These are phyloP conservation scores for Caenorhabditis inopinata DNA, from an alignment of 1,140 invertebrate genomes.

Conservation along the genomic window DNA sequence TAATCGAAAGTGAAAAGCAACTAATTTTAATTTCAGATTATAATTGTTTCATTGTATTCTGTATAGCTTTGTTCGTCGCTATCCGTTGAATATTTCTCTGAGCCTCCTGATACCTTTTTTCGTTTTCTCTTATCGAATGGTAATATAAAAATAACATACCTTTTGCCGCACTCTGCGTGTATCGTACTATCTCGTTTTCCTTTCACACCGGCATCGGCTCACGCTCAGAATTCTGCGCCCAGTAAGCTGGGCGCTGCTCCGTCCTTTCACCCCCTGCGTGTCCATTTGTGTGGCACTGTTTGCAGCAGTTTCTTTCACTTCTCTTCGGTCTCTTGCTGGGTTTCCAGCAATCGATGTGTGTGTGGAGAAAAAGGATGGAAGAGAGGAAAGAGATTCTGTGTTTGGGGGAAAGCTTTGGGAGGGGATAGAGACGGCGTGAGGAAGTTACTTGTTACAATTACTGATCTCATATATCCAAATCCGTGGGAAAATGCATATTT, in stretches of 20 bases:
- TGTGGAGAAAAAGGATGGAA: not conserved
- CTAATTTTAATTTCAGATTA: no score
- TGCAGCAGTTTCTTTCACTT: not conserved
- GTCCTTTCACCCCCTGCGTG: not conserved
- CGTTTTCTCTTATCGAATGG: no score
- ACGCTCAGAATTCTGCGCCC: slow-evolving; percentile 4
- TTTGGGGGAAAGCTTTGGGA: slow-evolving; percentile 70
- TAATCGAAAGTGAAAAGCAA: no score
- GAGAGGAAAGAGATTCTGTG: slow-evolving; percentile 3
- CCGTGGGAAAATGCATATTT: no score
- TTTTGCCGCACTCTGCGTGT: not conserved
- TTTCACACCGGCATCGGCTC: not conserved
- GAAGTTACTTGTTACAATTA: slow-evolving; percentile 72
- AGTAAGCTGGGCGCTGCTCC: not conserved
- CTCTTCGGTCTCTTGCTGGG: not conserved
- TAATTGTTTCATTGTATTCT: no score
- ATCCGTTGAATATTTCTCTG: no score
- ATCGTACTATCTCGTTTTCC: not conserved
- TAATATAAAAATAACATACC: not conserved
- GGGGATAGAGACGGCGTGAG: slow-evolving; percentile 79
- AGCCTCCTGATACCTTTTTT: no score
- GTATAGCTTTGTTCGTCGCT: no score
- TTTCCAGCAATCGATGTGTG: slow-evolving; percentile 21
- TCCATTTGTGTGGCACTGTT: not conserved
- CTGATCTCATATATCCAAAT: not conserved